Evolutionary conservation across 2,113 vertebrate species (phyloP).

Genomic region (Perccottus glenii): DNA sequence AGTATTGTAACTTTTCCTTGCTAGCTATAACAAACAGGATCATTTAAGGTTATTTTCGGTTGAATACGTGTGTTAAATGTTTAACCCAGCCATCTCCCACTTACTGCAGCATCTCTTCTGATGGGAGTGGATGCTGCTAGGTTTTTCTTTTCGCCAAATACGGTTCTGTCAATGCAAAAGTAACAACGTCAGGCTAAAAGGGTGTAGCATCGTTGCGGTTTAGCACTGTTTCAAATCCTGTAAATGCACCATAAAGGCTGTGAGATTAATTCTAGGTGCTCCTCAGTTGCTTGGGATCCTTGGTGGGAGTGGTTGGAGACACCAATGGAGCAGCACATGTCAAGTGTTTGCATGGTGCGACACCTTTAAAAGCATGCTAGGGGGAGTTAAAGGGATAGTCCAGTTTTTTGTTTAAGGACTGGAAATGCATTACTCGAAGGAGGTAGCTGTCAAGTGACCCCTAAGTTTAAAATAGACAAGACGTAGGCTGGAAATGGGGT

Average conservation of each 20-base stretch:
- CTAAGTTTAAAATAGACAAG: too few relatives aligned
- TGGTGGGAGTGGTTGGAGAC: constrained; percentile 66
- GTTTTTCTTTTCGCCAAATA: constrained; percentile 13
- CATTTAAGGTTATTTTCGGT: neutral
- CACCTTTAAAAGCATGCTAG: constrained; percentile 23
- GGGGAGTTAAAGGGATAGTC: neutral
- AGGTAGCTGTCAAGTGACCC: too few relatives aligned
- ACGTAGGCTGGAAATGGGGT: too few relatives aligned
- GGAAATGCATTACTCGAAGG: too few relatives aligned
- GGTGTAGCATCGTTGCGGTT: neutral
- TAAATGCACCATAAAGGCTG: neutral
- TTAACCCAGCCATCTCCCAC: constrained; percentile 56
- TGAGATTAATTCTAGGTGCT: neutral
- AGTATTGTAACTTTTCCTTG: constrained; percentile 42
- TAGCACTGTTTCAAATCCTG: too few relatives aligned
- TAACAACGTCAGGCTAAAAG: neutral
- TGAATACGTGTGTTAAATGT: constrained; percentile 27
- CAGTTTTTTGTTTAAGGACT: neutral
- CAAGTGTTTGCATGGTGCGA: constrained; percentile 34
- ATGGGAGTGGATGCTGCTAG: constrained; percentile 58
- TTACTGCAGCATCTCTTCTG: constrained; percentile 49
- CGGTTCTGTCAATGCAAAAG: neutral
- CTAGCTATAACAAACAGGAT: neutral
- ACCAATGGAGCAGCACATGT: constrained; percentile 48
- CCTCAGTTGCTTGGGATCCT: constrained; percentile 11